A percentile compares a stretch with the other conserved stretches of the same genome.
These are phyloP conservation scores for Frankliniella intonsa DNA, from an alignment of 2,888 invertebrate genomes.

Conservation along the genomic window DNA sequence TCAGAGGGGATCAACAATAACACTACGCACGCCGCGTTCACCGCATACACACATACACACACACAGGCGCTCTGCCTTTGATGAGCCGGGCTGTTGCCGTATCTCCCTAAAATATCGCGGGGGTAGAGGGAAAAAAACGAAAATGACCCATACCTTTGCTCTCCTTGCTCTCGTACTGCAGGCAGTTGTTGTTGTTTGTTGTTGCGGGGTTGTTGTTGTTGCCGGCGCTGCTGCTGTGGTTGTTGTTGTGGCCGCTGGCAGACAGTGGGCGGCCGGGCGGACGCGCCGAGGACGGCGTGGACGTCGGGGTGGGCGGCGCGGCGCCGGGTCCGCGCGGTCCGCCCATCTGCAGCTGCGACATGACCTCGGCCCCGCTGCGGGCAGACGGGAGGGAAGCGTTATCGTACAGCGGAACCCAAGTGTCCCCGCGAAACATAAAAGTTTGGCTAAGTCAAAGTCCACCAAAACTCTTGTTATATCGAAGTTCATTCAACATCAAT, in stretches of 20 bases:
- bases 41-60: not conserved
- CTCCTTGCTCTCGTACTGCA: conserved; percentile 13
- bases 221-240: not conserved
- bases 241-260: not conserved
- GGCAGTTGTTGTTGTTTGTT: conserved; percentile 41
- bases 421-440: no score
- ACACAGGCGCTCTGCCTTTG: not conserved
- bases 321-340: conserved; percentile 33
- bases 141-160: conserved; percentile 43
- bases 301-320: conserved; percentile 31
- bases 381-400: conserved; percentile 34
- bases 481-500: no score
- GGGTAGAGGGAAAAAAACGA: not conserved
- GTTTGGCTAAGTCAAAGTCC: no score
- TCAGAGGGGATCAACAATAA: not conserved
- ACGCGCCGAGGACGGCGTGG: not conserved
- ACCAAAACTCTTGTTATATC: no score
- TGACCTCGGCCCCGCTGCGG: conserved; percentile 42
- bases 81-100: no score
- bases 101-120: not conserved
- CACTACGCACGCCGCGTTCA: not conserved
- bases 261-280: conserved; percentile 40
- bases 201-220: not conserved
- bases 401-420: no score
- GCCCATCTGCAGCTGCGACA: conserved; percentile 44